Evolutionary conservation across 2,888 invertebrate species (phyloP), one percentile per base, ranked within the genome.

Genomic region (Rhogogaster chlorosoma): DNA sequence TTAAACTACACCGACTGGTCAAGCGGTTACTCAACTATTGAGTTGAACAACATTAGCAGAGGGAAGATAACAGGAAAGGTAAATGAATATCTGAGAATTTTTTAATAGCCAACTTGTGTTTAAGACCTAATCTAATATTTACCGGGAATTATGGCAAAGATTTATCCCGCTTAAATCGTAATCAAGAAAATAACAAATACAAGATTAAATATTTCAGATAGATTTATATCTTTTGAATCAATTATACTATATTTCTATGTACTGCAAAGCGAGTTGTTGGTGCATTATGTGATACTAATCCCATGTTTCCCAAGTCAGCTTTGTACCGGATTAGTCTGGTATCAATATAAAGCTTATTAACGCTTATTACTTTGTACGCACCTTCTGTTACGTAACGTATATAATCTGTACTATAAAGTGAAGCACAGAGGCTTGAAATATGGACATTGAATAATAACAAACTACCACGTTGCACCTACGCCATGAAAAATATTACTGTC

Each of bases 321-420:
- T 36, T 77, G 29, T 32, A 85, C 87, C 49, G 87, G 88, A 87
- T 87, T 84, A 86, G 82, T 86, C 88, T 86, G 86, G 88, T 87
- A 85, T 86, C 85, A 84, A 70, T 86, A 82, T 75, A 84, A 86
- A 32, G 86, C 82, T 83, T 85, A 88, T 88, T 85, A 85, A 83
- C 84, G 84, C 80, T 73, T 71, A 29, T 57, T 83, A 67, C 80
- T 80, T 80, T n/a, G 64, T 67, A 82, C 57, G 45, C 42, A 67
- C 67, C 64, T 64, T 45, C 45, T 70, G 29, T 83, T 83, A 83
- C 36, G 49, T 67, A 83, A 83, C 9, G 22, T 12, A 15, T 9
- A 32, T 29, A n/a, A 61, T 38, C 80, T 38, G 22, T 78, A 53
- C 26, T 78, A 36, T 22, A 53, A 45, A n/a, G 36, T n/a, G n/a